Evolutionary conservation across 2,113 vertebrate genomes (phyloP).

Genomic region (Mirounga angustirostris): DNA sequence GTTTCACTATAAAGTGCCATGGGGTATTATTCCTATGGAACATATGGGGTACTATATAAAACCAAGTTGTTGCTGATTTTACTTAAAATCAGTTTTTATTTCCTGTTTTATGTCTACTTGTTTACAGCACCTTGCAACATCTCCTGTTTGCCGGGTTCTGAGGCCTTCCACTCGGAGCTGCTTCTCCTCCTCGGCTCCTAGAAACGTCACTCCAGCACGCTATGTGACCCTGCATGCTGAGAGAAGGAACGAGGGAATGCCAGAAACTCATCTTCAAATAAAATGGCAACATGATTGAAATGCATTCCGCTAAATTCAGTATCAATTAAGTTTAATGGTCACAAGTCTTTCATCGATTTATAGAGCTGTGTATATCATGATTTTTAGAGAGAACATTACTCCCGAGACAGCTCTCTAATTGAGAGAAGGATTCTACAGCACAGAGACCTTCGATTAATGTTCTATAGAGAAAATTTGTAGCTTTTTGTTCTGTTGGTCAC

Average conservation of each 20-base stretch:
- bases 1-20: slow-evolving; percentile 79
- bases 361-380: slow-evolving; percentile 85
- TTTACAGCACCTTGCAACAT: slow-evolving; percentile 83
- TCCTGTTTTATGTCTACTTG: slow-evolving; percentile 85
- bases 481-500: slow-evolving; percentile 81
- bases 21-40: slow-evolving; percentile 83
- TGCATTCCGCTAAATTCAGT: slow-evolving; percentile 83
- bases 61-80: slow-evolving; percentile 87
- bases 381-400: slow-evolving; percentile 85
- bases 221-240: slow-evolving; percentile 37
- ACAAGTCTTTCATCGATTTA: slow-evolving; percentile 85
- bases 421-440: slow-evolving; percentile 83
- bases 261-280: slow-evolving; percentile 85
- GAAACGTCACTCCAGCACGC: slow-evolving; percentile 1
- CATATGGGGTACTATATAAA: slow-evolving; percentile 87
- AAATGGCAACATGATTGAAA: slow-evolving; percentile 86
- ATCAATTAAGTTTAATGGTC: slow-evolving; percentile 88
- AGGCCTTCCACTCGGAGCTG: slow-evolving; percentile 64
- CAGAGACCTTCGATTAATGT: slow-evolving; percentile 83
- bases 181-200: background rate
- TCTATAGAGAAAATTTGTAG: slow-evolving; percentile 85
- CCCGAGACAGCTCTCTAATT: slow-evolving; percentile 86
- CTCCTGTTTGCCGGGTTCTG: slow-evolving; percentile 72
- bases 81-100: slow-evolving; percentile 88
- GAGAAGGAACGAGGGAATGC: slow-evolving; percentile 70